Evolutionary conservation across 2,113 vertebrate species (phyloP), one percentile per base, ranked within the genome.

Genomic region (Lepisosteus oculatus): DNA sequence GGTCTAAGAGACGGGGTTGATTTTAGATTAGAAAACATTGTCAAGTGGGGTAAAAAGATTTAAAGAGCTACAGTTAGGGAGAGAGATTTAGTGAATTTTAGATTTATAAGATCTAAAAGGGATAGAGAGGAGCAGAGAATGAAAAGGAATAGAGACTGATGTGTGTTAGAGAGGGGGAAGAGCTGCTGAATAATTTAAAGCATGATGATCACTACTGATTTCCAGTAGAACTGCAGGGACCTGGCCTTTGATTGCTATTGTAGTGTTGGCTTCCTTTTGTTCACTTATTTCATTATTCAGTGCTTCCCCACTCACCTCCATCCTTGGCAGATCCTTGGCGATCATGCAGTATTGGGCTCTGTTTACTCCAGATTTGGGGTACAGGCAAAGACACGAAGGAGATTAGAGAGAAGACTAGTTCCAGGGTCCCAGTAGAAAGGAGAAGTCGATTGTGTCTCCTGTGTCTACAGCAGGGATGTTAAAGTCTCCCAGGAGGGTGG

Each of bases 41-140:
- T 47, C 74, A 77, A 78, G 61, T 6, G 17, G 61, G 29, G 43
- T 69, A 29, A 29, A 29, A 43, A 43, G 13, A 42, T 43, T 12
- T 42, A 8, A 45, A 70, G 47, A 70, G 69, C 74, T 42, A 43
- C 55, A 76, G 9, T 6, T 3, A 44, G 66, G 61, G 61, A 76
- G 78, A 72, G 63, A 41, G 61, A 65, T 45, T 55, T 8, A 74
- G 43, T 57, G 42, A 29, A 65, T 5, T 71, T 76, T 74, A 80
- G 79, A 78, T 74, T 65, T 3, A 76, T 70, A 63, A 67, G 77
- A 74, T 67, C 69, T 69, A 69, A 71, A 73, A 65, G 72, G 4
- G 77, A 85, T 77, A 82, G 86, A 82, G 74, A 82, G 80, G 57
- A 61, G 64, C 80, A 73, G 68, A 76, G 76, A 78, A 80, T 82